Base-by-base conservation (phyloP, 2,113 vertebrate species). In the Equus quagga region DNA sequence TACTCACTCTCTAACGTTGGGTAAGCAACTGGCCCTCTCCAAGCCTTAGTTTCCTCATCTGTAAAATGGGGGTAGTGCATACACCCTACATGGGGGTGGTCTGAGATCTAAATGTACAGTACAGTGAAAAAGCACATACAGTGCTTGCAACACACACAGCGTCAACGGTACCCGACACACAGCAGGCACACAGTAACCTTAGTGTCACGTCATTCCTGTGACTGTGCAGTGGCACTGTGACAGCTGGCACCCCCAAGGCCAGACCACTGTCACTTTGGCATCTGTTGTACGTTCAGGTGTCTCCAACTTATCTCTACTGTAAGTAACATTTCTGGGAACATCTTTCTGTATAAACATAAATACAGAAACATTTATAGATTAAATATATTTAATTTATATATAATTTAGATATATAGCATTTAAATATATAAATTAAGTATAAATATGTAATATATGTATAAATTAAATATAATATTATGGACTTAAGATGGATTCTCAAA, bases 151-250 rank as follows among this genome's bases (percentile, higher is more conserved):
- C 51, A 54, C 13, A 14, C 15, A 54, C 51, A 41, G 36, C 36
- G 36, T 41, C 36, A 54, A 19, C 36, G 14, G 2, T 18, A 19
- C 19, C 13, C 14, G 15, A 6, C 36, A 67, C 60, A 26, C 15
- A 11, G n/a, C 1, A 4, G 65, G 12, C 17, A 17, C 54, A 11
- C 54, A 11, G 17, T 44, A 8, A 33, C 15, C 51, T 54, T 54
- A 54, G 24, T 49, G 19, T 62, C 8, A 2, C 14, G 26, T 62
- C 3, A 3, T 64, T n/a, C 3, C 28, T 0, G 8, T 28, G 5
- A 28, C 51, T 6, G 0, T 31, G n/a, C 0, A 14, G 1, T 46
- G 28, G 28, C 28, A 17, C 5, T 9, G 18, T 70, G 23, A 58
- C 21, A 58, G 36, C n/a, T 4, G 46, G n/a, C 24, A 14, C 8